Base-by-base conservation (phyloP, 2,113 vertebrate genomes). In the Ceratotherium simum region DNA sequence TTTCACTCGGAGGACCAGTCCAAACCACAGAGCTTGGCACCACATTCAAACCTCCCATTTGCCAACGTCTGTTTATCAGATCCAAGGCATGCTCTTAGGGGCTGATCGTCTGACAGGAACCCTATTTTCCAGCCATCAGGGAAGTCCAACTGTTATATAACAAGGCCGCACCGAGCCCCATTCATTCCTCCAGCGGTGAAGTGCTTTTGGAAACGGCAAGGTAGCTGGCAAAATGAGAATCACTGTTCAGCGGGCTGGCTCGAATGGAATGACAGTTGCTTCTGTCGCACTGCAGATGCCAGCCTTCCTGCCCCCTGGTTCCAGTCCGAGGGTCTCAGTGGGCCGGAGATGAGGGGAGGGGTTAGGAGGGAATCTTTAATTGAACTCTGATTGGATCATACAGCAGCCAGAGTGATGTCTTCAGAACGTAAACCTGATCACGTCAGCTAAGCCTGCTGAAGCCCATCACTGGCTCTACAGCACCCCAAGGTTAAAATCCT, bases 1-100 rank as follows among this genome's bases (percentile, higher is more conserved):
- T 73, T 65, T 23, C 90, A 46, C 96, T 93, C 92, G 11, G 42
- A 46, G 97, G 96, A 84, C 89, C 79, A 73, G 93, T 97, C 98
- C 98, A 98, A 92, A 98, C 93, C 96, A 90, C 97, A 92, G 96
- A 67, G 91, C 98, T 72, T 14, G 97, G 98, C 98, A 96, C 94
- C 60, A 85, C 97, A 96, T 97, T 96, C 96, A 93, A 97, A 67
- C 78, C 97, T 80, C 91, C 96, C 93, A n/a, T 97, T 97, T 98
- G 97, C 98, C 98, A 96, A 21, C 80, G 83, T 97, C 97, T 98
- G 97, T 96, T 98, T 97, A 97, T 98, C 98, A 95, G 98, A 96
- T 98, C 98, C 98, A 96, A 98, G 97, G 97, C 96, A 36, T 95
- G 95, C 96, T 95, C 98, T 97, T 97, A 97, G 96, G 97, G 97